Evolutionary conservation across 2,113 vertebrate genomes (phyloP), one percentile per base, ranked within the genome.

Genomic region (Pseudonaja textilis): DNA sequence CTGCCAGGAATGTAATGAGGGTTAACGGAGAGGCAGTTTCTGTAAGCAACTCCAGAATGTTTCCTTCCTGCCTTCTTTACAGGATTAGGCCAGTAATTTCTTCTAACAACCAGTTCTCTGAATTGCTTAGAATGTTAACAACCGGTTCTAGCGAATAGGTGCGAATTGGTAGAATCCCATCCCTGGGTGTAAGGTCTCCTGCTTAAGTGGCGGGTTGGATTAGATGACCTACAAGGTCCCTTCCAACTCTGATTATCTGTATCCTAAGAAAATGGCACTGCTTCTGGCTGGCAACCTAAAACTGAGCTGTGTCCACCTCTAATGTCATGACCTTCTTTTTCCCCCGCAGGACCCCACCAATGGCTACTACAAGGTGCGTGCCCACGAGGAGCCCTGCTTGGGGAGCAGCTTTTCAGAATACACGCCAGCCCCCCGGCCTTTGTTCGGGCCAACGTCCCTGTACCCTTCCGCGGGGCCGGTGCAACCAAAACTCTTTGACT

Each of bases 361-460:
- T 0, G 98, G 98, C 85, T 99, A 99, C 97, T 99, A 99, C 96
- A 99, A 99, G 59, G 98, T 99, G 6, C 98, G 97, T 25, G 98
- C 98, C 90, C 98, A 99, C 7, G 98, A 98, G 29, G 98, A 98
- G 90, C 97, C 97, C 3, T 95, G 98, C 29, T 95, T 97, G 64
- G 95, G 97, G 91, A 97, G 97, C 39, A 97, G 98, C 52, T 98
- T 98, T 96, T 98, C 98, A 0, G 98, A 98, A 85, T 98, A 98
- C 29, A 98, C 96, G 97, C 98, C 0, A 91, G 93, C 10, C 97
- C 98, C 0, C 97, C 98, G 1, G 95, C 98, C 96, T 94, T 97
- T 95, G 97, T 97, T 88, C 97, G 98, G 23, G 97, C 98, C 47
- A 96, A 96, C 92, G 4, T 93, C 94, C 97, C 97, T 98, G 25